A percentile compares a stretch with the other conserved stretches of the same genome.
Evolutionary conservation across 1,140 invertebrate genomes (phyloP).

Genomic region (Lasioglossum baleicum): DNA sequence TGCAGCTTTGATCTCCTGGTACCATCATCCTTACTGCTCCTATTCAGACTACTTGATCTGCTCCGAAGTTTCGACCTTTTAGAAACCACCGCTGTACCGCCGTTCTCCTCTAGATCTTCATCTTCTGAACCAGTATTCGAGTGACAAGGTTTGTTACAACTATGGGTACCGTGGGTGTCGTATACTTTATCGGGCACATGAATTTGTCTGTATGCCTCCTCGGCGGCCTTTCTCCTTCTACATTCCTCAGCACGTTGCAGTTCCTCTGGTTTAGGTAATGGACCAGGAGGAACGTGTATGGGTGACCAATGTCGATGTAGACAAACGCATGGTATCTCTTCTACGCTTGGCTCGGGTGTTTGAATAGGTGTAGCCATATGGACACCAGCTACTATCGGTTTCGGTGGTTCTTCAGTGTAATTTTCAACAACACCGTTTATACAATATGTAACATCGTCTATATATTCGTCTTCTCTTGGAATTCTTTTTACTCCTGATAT

Average conservation of each 20-base stretch:
- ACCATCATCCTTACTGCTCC: not conserved
- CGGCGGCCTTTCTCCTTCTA: constrained; percentile 7
- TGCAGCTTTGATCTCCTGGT: no score
- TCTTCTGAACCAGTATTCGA: not conserved
- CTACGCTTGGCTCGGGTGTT: constrained; percentile 60
- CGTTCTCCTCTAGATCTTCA: not conserved
- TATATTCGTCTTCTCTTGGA: constrained; percentile 30
- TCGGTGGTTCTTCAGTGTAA: constrained; percentile 39
- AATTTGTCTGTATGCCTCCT: constrained; percentile 40
- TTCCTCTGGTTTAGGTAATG: constrained; percentile 21
- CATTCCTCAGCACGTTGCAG: constrained; percentile 23
- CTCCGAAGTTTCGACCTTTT: not conserved
- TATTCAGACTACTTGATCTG: not conserved
- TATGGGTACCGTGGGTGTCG: not conserved
- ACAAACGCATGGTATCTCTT: constrained; percentile 25
- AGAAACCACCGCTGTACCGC: no score
- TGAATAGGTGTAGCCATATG: constrained; percentile 62
- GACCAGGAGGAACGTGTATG: constrained; percentile 35
- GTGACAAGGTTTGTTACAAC: constrained; percentile 9
- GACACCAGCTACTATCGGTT: constrained; percentile 58
- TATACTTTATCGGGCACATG: constrained; percentile 12
- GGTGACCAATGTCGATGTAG: constrained; percentile 59
- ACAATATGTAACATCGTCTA: constrained; percentile 53
- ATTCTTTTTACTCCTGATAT: constrained; percentile 60
- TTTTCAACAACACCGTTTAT: constrained; percentile 50